Conservation (phyloP, 64 coral and sea anemone genomes). For the Acropora tenuis region DNA sequence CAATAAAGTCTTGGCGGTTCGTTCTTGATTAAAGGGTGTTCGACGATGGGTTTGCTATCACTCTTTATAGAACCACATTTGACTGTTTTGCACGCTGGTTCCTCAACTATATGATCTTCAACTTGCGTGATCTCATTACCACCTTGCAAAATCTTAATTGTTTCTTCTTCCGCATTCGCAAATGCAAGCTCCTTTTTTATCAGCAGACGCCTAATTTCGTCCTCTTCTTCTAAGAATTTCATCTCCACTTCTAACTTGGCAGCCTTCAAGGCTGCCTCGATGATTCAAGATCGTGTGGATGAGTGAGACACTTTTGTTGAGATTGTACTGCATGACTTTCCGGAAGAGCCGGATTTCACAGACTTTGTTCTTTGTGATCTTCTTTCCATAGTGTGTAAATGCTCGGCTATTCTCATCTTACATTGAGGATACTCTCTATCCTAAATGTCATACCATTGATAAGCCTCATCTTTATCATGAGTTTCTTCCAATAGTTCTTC, state of each 20-base stretch:
- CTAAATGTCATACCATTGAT: constrained; percentile 37
- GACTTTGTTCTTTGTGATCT: not conserved
- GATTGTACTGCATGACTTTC: not conserved
- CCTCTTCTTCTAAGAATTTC: constrained; percentile 29
- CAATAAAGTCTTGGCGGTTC: too few relatives aligned
- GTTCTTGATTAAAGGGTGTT: too few relatives aligned
- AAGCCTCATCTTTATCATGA: not conserved
- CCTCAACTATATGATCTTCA: not conserved
- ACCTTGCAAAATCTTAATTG: not conserved
- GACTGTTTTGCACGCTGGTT: not conserved
- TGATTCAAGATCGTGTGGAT: not conserved
- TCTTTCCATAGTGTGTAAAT: constrained; percentile 2
- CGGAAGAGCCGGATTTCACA: not conserved
- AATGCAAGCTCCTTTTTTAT: constrained; percentile 27
- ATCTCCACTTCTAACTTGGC: constrained; percentile 32
- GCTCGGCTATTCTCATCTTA: constrained; percentile 33
- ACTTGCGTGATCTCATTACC: not conserved
- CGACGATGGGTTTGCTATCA: too few relatives aligned
- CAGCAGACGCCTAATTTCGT: constrained; percentile 1
- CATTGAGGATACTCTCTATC: constrained; percentile 34
- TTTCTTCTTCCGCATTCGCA: not conserved
- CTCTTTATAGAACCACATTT: not conserved
- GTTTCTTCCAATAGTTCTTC: constrained; percentile 23
- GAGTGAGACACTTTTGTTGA: not conserved
- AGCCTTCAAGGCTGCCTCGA: not conserved